A percentile compares a stretch with the other conserved stretches of the same genome.
phyloP scores from a whole-genome alignment of 1,140 invertebrate genomes.

The Cardiocondyla obscurior region DNA sequence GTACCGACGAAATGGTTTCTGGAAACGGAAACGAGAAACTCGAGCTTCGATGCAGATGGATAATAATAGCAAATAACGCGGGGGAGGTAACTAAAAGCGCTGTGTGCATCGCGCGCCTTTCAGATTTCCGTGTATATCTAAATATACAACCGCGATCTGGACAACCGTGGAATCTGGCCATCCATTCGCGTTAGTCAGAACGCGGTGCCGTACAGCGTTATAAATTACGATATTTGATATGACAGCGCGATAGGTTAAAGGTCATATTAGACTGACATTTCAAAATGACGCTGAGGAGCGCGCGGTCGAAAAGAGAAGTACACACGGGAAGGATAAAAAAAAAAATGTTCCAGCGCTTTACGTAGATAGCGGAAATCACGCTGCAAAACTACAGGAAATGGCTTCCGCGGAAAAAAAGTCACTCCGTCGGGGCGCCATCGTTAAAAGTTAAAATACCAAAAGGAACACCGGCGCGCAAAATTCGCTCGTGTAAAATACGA shows the following conservation, averaged over 20 bases:
- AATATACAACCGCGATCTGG: neutral
- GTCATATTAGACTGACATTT: constrained; percentile 33
- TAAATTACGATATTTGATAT: constrained; percentile 46
- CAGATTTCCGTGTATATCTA: constrained; percentile 3
- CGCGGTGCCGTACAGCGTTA: constrained; percentile 26
- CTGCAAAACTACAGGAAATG: neutral
- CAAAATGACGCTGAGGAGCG: neutral
- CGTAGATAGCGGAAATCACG: neutral
- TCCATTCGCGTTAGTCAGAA: constrained; percentile 29
- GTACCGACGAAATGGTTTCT: neutral
- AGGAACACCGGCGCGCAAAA: neutral
- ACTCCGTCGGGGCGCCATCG: neutral
- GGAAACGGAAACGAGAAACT: neutral
- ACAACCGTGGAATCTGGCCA: constrained; percentile 12
- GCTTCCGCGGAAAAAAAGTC: neutral
- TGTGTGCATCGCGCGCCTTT: neutral
- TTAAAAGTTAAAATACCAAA: constrained; percentile 15
- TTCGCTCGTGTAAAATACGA: neutral
- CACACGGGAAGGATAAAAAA: too few relatives aligned
- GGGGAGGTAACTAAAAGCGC: neutral
- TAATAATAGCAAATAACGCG: constrained; percentile 15
- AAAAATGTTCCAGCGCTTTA: neutral
- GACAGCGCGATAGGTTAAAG: constrained; percentile 12
- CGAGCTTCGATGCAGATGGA: neutral
- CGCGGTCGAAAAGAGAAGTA: neutral